phyloP scores from a whole-genome alignment of 1,140 invertebrate species.

The Drosophila mojavensis region DNA sequence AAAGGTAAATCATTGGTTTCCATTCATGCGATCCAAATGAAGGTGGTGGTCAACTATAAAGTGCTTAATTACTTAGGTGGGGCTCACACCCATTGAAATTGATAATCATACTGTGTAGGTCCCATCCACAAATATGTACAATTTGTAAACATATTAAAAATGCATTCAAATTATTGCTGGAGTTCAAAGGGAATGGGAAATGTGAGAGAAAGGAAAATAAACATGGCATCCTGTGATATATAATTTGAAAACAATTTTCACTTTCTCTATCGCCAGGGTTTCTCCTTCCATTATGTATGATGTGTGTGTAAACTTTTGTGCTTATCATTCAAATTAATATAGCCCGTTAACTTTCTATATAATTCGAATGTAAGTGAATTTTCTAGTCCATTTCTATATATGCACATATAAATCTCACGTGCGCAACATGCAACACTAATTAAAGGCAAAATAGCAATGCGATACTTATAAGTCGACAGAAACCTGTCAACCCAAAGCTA shows the following conservation, averaged over 20 bases:
- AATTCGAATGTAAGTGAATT: neutral
- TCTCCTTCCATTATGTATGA: too few relatives aligned
- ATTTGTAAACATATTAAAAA: neutral
- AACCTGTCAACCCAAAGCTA: neutral
- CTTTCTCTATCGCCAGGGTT: too few relatives aligned
- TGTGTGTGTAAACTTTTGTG: too few relatives aligned
- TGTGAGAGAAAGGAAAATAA: too few relatives aligned
- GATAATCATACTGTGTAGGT: neutral
- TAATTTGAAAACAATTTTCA: too few relatives aligned
- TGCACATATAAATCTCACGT: slow-evolving; percentile 45
- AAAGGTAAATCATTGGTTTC: slow-evolving; percentile 30
- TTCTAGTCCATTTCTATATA: neutral
- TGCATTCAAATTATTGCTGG: neutral
- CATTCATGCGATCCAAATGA: neutral
- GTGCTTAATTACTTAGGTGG: slow-evolving; percentile 9
- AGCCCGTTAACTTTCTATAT: too few relatives aligned
- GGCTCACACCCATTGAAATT: neutral
- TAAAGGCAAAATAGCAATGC: slow-evolving; percentile 44
- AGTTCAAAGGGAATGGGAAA: neutral
- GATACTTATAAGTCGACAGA: slow-evolving; percentile 45
- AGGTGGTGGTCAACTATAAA: neutral
- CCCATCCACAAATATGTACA: too few relatives aligned
- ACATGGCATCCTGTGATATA: too few relatives aligned
- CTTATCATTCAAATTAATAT: too few relatives aligned
- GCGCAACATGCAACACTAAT: slow-evolving; percentile 27